Percentiles rank a stretch among this genome's conserved stretches.
Conservation (phyloP, 2,888 invertebrate genomes). For the Glyphotaelius pellucidus region DNA sequence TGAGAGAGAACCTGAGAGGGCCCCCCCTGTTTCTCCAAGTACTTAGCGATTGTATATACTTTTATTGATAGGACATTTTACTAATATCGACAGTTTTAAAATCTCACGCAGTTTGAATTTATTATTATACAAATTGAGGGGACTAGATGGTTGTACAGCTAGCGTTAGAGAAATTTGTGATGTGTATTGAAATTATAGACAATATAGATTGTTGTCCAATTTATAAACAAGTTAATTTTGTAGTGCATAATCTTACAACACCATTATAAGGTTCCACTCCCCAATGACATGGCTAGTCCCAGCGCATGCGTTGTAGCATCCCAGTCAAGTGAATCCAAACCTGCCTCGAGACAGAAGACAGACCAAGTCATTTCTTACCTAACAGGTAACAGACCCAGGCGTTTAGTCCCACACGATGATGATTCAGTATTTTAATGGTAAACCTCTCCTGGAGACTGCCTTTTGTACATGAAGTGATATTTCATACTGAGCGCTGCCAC, state of each 20-base stretch:
- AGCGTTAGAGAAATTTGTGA: conserved; percentile 78
- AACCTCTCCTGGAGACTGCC: conserved; percentile 76
- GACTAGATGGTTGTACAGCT: conserved; percentile 74
- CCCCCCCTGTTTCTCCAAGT: conserved; percentile 36
- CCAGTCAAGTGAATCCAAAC: conserved; percentile 21
- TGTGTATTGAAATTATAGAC: conserved; percentile 77
- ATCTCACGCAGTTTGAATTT: conserved; percentile 44
- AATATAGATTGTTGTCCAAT: conserved; percentile 78
- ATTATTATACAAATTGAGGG: conserved; percentile 45
- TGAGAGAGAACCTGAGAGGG: background rate
- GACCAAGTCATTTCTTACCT: conserved; percentile 59
- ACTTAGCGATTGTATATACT: conserved; percentile 61
- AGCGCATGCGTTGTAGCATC: conserved; percentile 34
- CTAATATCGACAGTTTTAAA: conserved; percentile 49
- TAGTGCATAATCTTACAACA: conserved; percentile 69
- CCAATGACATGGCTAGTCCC: conserved; percentile 68
- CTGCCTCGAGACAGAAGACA: background rate
- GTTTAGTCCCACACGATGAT: conserved; percentile 51
- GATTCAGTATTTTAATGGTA: conserved; percentile 75
- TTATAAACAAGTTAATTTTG: conserved; percentile 74
- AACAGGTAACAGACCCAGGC: conserved; percentile 67
- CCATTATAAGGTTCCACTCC: conserved; percentile 70
- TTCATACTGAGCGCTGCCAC: conserved; percentile 69
- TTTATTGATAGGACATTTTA: conserved; percentile 61
- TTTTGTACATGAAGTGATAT: conserved; percentile 71